A percentile compares a stretch with the other conserved stretches of the same genome.
These are phyloP conservation scores for Ochropacha duplaris DNA, from an alignment of 2,888 invertebrate species.

Conservation along the genomic window DNA sequence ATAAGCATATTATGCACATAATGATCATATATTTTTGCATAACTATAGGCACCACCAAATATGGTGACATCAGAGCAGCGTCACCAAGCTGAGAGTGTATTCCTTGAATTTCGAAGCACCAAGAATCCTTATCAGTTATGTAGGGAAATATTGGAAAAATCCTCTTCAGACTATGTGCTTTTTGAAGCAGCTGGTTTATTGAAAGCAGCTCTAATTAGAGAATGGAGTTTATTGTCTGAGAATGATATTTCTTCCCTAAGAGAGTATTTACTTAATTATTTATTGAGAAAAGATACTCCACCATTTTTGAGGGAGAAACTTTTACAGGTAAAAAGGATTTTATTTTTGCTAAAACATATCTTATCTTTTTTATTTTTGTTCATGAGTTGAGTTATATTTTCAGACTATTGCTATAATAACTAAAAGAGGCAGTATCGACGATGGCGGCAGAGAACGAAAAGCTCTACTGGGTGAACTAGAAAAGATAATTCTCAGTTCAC, in stretches of 20 bases:
- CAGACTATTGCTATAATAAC: slow-evolving; percentile 94
- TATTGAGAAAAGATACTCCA: slow-evolving; percentile 86
- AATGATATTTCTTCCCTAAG: slow-evolving; percentile 87
- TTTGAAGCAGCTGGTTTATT: slow-evolving; percentile 94
- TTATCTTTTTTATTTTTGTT: too few relatives aligned
- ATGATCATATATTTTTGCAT: slow-evolving; percentile 14
- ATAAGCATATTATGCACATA: neutral
- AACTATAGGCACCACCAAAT: slow-evolving; percentile 89
- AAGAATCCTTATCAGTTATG: slow-evolving; percentile 92
- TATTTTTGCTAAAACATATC: too few relatives aligned
- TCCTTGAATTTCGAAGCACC: slow-evolving; percentile 91
- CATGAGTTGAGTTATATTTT: slow-evolving; percentile 26
- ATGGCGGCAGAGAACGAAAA: slow-evolving; percentile 86
- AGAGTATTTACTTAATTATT: slow-evolving; percentile 90
- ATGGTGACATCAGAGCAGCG: slow-evolving; percentile 90
- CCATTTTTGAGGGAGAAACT: slow-evolving; percentile 90
- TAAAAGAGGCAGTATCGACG: slow-evolving; percentile 91
- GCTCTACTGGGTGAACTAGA: slow-evolving; percentile 89
- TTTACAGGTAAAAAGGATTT: slow-evolving; percentile 85
- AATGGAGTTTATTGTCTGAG: slow-evolving; percentile 90
- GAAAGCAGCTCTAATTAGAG: slow-evolving; percentile 91
- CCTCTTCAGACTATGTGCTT: slow-evolving; percentile 89
- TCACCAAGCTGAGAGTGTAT: slow-evolving; percentile 90
- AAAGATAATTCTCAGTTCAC: slow-evolving; percentile 90
- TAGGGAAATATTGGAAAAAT: slow-evolving; percentile 89